Percentiles rank a stretch among this genome's conserved stretches.
Evolutionary conservation across 2,888 invertebrate species (phyloP).

Genomic region (Ceramica pisi): DNA sequence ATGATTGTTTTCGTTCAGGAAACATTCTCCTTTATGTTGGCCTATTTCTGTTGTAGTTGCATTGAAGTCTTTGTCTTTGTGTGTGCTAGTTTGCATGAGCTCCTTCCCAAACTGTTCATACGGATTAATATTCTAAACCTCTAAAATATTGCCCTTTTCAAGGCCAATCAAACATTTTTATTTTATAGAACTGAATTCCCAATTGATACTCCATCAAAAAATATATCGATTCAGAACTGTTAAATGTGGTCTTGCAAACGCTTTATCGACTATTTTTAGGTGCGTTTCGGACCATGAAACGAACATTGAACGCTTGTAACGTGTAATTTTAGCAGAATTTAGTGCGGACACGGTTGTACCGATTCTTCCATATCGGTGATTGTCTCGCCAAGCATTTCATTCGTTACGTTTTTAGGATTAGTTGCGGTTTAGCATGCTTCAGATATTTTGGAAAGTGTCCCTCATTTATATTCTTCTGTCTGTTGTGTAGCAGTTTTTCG

Average conservation of each 20-base stretch:
- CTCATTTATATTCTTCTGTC: slow-evolving; percentile 3
- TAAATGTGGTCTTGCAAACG: slow-evolving; percentile 21
- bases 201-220: slow-evolving; percentile 9
- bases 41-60: neutral
- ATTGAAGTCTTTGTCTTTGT: neutral
- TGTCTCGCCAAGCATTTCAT: slow-evolving; percentile 33
- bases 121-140: neutral
- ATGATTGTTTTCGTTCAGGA: neutral
- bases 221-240: slow-evolving; percentile 9
- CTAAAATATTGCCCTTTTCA: neutral
- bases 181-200: neutral
- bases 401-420: slow-evolving; percentile 38
- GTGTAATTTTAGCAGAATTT: slow-evolving; percentile 34
- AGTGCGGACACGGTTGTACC: slow-evolving; percentile 27
- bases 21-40: slow-evolving; percentile 10
- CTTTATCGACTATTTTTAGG: slow-evolving; percentile 50
- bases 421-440: slow-evolving; percentile 38
- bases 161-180: neutral
- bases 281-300: slow-evolving; percentile 42
- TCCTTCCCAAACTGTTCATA: neutral
- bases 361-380: slow-evolving; percentile 37
- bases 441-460: slow-evolving; percentile 42
- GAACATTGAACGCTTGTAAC: slow-evolving; percentile 50
- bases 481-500: neutral
- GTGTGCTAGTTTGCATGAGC: neutral